phyloP scores from a whole-genome alignment of 2,797 vertebrate genomes.

The Diplodus sargus region DNA sequence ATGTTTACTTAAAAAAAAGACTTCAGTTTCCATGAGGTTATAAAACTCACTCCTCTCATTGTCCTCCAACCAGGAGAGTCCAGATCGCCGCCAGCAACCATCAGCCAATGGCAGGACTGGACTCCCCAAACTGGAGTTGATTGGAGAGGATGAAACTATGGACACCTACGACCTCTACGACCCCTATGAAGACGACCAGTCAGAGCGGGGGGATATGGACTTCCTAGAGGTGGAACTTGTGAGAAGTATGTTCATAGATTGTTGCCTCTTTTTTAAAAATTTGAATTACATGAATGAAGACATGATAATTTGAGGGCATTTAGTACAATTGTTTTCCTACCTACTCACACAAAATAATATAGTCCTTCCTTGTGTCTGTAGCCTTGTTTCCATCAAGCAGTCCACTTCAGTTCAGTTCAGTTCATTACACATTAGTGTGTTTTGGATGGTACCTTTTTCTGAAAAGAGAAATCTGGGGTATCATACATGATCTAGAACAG shows the following conservation, averaged over 20 bases:
- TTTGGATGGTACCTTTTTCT: too few relatives aligned
- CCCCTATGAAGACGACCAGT: conserved; percentile 77
- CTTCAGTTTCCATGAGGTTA: not conserved
- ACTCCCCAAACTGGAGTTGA: conserved; percentile 83
- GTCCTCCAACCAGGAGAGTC: conserved; percentile 66
- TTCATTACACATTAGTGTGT: too few relatives aligned
- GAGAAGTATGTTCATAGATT: conserved; percentile 81
- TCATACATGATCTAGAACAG: not conserved
- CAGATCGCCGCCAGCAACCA: conserved; percentile 57
- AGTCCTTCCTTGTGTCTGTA: not conserved
- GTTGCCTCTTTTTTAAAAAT: not conserved
- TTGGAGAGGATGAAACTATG: conserved; percentile 85
- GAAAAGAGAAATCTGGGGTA: not conserved
- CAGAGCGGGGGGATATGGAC: conserved; percentile 85
- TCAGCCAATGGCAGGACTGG: conserved; percentile 68
- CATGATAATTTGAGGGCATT: not conserved
- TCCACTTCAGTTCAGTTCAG: too few relatives aligned
- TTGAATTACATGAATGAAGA: not conserved
- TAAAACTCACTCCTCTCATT: not conserved
- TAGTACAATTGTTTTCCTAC: too few relatives aligned
- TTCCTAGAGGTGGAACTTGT: conserved; percentile 91
- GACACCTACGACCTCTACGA: conserved; percentile 81
- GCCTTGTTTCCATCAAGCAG: not conserved
- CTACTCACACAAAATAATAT: not conserved
- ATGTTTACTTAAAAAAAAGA: not conserved